Evolutionary conservation across 2,888 invertebrate genomes (phyloP).

Genomic region (Malthinus flaveolus): DNA sequence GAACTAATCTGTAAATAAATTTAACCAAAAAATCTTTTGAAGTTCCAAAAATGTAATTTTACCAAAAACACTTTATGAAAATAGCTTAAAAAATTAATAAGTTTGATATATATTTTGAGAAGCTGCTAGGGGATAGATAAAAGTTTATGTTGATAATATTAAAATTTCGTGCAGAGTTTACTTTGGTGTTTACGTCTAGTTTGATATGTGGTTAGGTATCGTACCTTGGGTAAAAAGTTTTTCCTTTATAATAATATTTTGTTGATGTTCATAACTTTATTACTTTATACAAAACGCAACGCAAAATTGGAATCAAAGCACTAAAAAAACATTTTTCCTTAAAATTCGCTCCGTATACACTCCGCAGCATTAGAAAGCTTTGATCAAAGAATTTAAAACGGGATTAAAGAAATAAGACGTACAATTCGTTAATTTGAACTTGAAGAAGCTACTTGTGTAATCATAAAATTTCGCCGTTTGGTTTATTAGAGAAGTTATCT

Average conservation of each 20-base stretch:
- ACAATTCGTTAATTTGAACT: too few relatives aligned
- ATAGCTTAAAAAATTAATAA: background rate
- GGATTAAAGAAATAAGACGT: too few relatives aligned
- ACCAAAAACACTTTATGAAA: background rate
- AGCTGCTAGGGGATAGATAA: background rate
- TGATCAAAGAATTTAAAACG: too few relatives aligned
- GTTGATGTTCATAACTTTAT: conserved; percentile 14
- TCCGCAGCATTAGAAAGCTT: too few relatives aligned
- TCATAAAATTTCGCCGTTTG: conserved; percentile 11
- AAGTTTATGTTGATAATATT: conserved; percentile 11
- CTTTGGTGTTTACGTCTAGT: background rate
- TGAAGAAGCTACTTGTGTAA: conserved; percentile 3
- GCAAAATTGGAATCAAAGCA: too few relatives aligned
- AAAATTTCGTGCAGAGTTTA: conserved; percentile 8
- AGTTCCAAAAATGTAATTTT: background rate
- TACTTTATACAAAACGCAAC: background rate
- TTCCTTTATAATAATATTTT: conserved; percentile 16
- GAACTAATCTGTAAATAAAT: too few relatives aligned
- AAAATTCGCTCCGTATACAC: too few relatives aligned
- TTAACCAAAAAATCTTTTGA: too few relatives aligned
- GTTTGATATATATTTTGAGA: background rate
- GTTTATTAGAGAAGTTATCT: conserved; percentile 14
- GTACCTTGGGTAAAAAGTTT: conserved; percentile 11
- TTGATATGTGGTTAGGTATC: conserved; percentile 10
- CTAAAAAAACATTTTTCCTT: too few relatives aligned